Percentiles rank a stretch among this genome's conserved stretches.
Evolutionary conservation across 2,797 vertebrate genomes (phyloP).

Genomic region (Mustela erminea): DNA sequence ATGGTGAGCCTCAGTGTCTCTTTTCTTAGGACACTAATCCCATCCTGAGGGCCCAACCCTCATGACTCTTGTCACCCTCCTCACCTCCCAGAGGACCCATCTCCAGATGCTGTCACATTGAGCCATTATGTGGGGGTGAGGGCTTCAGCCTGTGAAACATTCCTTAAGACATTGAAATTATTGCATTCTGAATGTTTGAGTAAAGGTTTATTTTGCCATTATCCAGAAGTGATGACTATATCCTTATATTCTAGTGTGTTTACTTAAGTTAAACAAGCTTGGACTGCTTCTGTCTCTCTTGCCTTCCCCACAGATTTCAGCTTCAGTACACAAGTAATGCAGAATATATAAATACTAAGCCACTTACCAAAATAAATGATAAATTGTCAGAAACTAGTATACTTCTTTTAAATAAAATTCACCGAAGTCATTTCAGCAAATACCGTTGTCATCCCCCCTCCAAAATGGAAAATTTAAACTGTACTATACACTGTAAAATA

Average conservation of each 20-base stretch:
- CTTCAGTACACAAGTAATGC: neutral
- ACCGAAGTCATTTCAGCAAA: neutral
- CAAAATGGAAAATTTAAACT: neutral
- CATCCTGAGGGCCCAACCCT: neutral
- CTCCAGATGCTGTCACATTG: neutral
- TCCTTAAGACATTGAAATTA: neutral
- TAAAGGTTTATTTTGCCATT: neutral
- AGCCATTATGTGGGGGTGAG: neutral
- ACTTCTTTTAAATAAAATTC: neutral
- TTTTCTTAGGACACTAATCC: too few species aligned
- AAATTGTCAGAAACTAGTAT: neutral
- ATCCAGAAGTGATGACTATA: neutral
- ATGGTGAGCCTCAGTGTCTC: neutral
- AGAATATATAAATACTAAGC: neutral
- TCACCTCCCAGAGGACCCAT: neutral
- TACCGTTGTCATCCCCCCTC: neutral
- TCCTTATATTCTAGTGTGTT: neutral
- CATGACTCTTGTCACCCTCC: neutral
- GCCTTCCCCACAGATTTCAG: neutral
- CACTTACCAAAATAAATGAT: neutral
- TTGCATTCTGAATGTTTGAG: neutral
- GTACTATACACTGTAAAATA: neutral
- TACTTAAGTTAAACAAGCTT: neutral
- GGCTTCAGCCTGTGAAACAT: neutral
- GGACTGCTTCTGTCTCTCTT: neutral